Base-by-base conservation (phyloP, 2,797 vertebrate species). In the Siniperca obscura region DNA sequence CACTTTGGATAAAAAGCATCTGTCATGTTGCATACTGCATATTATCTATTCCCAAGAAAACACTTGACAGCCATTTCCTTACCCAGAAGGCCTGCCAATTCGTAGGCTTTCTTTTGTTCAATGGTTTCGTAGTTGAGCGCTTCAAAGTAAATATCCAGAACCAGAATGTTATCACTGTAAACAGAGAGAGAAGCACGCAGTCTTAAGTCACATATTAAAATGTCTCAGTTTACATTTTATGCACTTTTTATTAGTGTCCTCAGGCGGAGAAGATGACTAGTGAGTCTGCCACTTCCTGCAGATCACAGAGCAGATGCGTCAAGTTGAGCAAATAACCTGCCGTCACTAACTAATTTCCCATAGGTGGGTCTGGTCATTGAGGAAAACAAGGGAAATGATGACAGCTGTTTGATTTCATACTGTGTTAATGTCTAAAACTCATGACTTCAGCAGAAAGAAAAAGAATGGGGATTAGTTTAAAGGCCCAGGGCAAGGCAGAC, bases 61-160 rank as follows among this genome's bases (percentile, higher is more conserved):
- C 22, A 64, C 59, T 67, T 53, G 75, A 83, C 78, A 80, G 84
- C 64, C 65, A n/a, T 77, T 62, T 81, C 22, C 97, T 97, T 95
- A 99, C 98, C 98, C 86, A 99, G 95, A 91, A 99, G 96, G 14
- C 98, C 98, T 0, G 98, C 98, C 91, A 99, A 93, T 93, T 99
- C 98, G 0, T 99, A 99, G 16, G 98, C 98, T 91, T 99, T 99
- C 95, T 99, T 99, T 96, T 99, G 98, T 91, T 99, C 98, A 1
- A 99, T 99, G 8, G 97, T 99, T 94, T 99, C 98, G 1, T 99
- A 99, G 96, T 99, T 99, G 88, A 99, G 95, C 0, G 98, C 98
- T 91, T 99, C 98, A 40, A 99, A 99, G 95, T 96, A 99, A 93
- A 99, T 99, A 90, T 99, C 98, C 94, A 99, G 95, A 86, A 99